These are phyloP conservation scores for Papilio polytes DNA, from an alignment of 1,140 invertebrate genomes.

Conservation along the genomic window DNA sequence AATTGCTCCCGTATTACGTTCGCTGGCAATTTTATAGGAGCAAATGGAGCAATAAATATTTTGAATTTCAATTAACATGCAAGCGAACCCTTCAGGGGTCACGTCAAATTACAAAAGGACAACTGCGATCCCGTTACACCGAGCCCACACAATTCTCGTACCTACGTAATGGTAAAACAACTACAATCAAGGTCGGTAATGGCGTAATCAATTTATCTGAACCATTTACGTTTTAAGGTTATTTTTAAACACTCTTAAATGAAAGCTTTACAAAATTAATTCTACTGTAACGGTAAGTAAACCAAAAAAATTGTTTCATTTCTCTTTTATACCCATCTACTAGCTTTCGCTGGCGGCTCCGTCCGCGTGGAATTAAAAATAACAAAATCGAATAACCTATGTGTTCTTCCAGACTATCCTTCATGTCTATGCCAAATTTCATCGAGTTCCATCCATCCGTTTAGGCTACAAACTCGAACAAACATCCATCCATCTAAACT, in stretches of 20 bases:
- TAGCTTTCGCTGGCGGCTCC: too few species aligned
- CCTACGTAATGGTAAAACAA: slow-evolving; percentile 50
- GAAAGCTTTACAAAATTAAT: background rate
- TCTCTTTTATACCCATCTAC: too few species aligned
- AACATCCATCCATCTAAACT: too few species aligned
- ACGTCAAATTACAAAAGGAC: slow-evolving; percentile 71
- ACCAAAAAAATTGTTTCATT: too few species aligned
- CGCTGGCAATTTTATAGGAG: slow-evolving; percentile 40
- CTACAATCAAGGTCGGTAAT: background rate
- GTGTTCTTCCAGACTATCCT: too few species aligned
- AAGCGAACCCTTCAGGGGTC: slow-evolving; percentile 57
- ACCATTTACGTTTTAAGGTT: slow-evolving; percentile 15
- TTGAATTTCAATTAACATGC: slow-evolving; percentile 69
- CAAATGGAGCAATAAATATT: slow-evolving; percentile 62
- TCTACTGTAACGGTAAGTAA: too few species aligned
- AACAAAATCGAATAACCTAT: too few species aligned
- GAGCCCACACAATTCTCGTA: slow-evolving; percentile 61
- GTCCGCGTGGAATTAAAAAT: too few species aligned
- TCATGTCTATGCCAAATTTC: too few species aligned
- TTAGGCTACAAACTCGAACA: too few species aligned
- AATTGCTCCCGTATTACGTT: slow-evolving; percentile 38
- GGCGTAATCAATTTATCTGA: slow-evolving; percentile 3
- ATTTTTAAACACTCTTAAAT: slow-evolving; percentile 9
- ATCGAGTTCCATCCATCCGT: too few species aligned
- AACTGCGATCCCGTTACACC: slow-evolving; percentile 52